Evolutionary conservation across 2,113 vertebrate species (phyloP), one percentile per base, ranked within the genome.

Genomic region (Acinonyx jubatus): DNA sequence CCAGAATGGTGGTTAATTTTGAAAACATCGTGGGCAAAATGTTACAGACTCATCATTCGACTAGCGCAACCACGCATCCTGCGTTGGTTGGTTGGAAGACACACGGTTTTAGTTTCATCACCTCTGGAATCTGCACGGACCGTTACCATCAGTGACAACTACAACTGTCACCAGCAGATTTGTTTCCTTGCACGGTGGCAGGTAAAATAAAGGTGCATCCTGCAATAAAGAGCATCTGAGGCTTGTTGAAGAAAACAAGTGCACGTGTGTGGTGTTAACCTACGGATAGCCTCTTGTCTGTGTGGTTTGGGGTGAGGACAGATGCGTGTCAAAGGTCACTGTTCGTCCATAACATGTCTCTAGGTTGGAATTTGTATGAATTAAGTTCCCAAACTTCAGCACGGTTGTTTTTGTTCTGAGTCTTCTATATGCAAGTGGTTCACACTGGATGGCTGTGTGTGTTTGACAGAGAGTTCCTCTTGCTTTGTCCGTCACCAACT

Each of bases 261-360:
- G 0, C 6, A 6, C 3, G 3, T 29, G 29, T 57, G 9, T 38
- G 48, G 41, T 18, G 2, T 10, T 25, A 18, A 18, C 55, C 66
- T 4, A 0, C 0, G 33, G 21, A 7, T 31, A 3, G 41, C 27
- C 41, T 68, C 23, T 38, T 7, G 48, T 36, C 33, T 55, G 1
- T 5, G 3, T 71, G 69, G 18, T 45, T 48, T 52, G 33, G 63
- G 27, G 29, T 21, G 27, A 85, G 91, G 57, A 73, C 31, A 76
- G 25, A 33, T 1, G 27, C 25, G 38, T 36, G 83, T n/a, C 81
- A 38, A 92, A 50, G 31, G 29, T 45, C n/a, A 45, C 18, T 38
- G 0, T 27, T 88, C 83, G 68, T 71, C 13, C 31, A 11, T 10
- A 27, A 68, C 13, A 18, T 9, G 19, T 83, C 18, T 29, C 74